Conservation (phyloP, 2,797 vertebrate genomes). For the Amblyraja radiata region DNA sequence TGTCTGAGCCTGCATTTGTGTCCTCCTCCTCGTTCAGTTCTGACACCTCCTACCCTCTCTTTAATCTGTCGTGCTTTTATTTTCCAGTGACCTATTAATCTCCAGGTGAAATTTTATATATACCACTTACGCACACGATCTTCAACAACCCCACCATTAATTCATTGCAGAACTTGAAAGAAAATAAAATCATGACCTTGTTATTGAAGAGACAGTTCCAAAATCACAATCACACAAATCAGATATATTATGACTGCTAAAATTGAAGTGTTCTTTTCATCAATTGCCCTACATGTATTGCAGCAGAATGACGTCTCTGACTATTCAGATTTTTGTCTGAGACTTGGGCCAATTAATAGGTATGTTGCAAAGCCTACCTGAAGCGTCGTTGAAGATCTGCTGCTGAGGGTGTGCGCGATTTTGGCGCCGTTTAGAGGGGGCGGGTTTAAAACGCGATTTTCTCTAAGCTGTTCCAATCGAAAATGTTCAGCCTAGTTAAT, state of each 20-base stretch:
- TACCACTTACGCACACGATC: neutral
- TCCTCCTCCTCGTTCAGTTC: too few species aligned
- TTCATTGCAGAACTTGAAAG: neutral
- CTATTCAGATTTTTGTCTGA: neutral
- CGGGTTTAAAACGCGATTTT: too few species aligned
- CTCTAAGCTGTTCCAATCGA: too few species aligned
- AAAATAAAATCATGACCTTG: neutral
- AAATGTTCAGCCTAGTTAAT: too few species aligned
- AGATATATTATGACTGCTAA: neutral
- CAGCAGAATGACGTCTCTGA: neutral
- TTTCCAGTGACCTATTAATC: neutral
- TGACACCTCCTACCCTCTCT: neutral
- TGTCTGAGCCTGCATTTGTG: too few species aligned
- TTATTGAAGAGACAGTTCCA: neutral
- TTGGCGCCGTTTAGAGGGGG: too few species aligned
- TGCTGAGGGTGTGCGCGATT: too few species aligned
- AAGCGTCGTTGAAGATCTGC: too few species aligned
- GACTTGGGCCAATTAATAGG: neutral
- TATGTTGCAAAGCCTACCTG: too few species aligned
- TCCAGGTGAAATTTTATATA: neutral
- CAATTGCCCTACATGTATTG: neutral
- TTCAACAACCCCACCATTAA: neutral
- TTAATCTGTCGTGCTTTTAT: neutral
- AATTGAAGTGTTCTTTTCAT: constrained; percentile 20
- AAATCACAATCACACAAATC: neutral